Conservation (phyloP, 2,113 vertebrate species). For the Tapirus terrestris region DNA sequence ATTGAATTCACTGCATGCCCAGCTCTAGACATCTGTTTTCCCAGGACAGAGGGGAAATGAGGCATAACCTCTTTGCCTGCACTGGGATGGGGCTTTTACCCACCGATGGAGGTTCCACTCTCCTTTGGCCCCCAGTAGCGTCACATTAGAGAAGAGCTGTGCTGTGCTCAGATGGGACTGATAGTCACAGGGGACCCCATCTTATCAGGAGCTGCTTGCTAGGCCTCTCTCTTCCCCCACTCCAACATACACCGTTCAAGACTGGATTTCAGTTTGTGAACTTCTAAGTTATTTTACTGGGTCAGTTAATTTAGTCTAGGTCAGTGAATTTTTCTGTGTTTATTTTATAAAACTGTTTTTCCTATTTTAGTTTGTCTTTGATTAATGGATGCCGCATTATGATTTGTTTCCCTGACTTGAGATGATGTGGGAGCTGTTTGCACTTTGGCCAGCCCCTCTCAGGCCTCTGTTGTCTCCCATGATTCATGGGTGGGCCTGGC, state of each 20-base stretch:
- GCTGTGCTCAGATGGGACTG: background rate
- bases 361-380: constrained; percentile 79
- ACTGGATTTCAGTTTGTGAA: constrained; percentile 56
- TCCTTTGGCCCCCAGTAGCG: background rate
- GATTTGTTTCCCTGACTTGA: constrained; percentile 75
- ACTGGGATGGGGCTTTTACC: background rate
- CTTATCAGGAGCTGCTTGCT: background rate
- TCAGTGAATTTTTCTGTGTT: constrained; percentile 65
- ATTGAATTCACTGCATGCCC: background rate
- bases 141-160: background rate
- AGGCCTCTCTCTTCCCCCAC: background rate
- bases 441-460: constrained; percentile 71
- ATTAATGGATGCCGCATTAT: constrained; percentile 77
- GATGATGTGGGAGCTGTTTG: constrained; percentile 80
- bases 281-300: constrained; percentile 41
- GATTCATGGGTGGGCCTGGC: background rate
- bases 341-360: constrained; percentile 74
- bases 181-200: background rate
- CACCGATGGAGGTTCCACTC: background rate
- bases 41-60: background rate
- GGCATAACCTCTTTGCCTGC: background rate
- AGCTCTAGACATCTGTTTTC: background rate
- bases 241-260: background rate
- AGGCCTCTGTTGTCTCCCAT: constrained; percentile 41
- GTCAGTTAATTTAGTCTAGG: constrained; percentile 72